These are phyloP conservation scores for Myiotriccus ornatus DNA, from an alignment of 2,797 vertebrate genomes.

Conservation along the genomic window DNA sequence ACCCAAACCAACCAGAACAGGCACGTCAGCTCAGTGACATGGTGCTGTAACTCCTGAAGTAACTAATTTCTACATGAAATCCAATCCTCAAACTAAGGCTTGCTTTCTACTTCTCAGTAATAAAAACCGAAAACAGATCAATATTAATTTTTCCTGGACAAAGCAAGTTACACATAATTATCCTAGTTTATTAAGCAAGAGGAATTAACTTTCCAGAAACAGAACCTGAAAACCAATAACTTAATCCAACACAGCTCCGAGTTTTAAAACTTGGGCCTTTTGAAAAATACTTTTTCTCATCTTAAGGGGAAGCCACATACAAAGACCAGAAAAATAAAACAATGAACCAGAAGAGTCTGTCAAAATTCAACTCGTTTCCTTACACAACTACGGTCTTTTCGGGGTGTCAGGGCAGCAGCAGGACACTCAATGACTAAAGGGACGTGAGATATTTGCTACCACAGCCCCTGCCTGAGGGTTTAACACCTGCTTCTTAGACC, in stretches of 20 bases:
- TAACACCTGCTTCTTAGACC: not conserved
- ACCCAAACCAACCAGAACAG: not conserved
- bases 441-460: not conserved
- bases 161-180: not conserved
- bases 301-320: not conserved
- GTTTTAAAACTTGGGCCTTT: not conserved
- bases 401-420: not conserved
- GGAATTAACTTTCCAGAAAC: not conserved
- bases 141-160: not conserved
- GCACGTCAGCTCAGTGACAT: not conserved
- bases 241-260: not conserved
- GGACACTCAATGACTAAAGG: not conserved
- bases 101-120: not conserved
- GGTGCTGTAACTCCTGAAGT: not conserved
- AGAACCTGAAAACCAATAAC: not conserved
- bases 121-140: not conserved
- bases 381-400: rapidly evolving
- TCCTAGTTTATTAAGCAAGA: not conserved
- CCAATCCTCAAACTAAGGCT: not conserved
- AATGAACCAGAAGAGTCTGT: not conserved
- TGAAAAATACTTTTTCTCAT: not conserved
- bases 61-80: not conserved
- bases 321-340: not conserved
- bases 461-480: not conserved
- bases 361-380: not conserved